A percentile compares a stretch with the other conserved stretches of the same genome.
Evolutionary conservation across 2,888 invertebrate genomes (phyloP).

Genomic region (Acholoe squamosa): DNA sequence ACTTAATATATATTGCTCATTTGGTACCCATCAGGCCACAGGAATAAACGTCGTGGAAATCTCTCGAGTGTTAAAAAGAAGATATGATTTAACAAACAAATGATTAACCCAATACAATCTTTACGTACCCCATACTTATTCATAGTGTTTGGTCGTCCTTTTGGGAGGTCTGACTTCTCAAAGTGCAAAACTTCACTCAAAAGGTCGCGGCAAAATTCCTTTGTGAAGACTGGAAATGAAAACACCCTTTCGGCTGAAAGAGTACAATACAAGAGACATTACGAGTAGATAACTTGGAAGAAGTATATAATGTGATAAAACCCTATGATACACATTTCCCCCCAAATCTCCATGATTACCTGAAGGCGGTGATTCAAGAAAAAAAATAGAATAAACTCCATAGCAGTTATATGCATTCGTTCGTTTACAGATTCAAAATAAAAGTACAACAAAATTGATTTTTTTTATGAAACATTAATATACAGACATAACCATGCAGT

Average conservation of each 20-base stretch:
- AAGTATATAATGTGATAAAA: no score
- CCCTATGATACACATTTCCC: no score
- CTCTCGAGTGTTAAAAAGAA: not conserved
- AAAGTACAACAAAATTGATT: not conserved
- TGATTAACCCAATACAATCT: not conserved
- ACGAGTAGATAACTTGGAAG: no score
- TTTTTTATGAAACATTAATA: not conserved
- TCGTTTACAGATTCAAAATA: not conserved
- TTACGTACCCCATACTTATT: conserved; percentile 83
- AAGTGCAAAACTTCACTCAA: conserved; percentile 83
- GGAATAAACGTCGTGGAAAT: not conserved
- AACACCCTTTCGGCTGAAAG: conserved; percentile 79
- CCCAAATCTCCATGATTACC: not conserved
- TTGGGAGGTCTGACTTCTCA: conserved; percentile 81
- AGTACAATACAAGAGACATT: conserved; percentile 5
- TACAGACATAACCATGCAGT: not conserved
- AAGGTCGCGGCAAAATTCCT: conserved; percentile 81
- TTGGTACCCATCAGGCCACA: not conserved
- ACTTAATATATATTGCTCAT: no score
- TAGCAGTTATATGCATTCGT: not conserved
- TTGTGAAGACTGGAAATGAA: conserved; percentile 82
- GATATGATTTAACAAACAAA: not conserved
- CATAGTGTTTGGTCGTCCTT: conserved; percentile 84
- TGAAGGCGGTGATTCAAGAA: not conserved
- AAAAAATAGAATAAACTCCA: not conserved